Base-by-base conservation (phyloP, 2,113 vertebrate species). In the Gnathonemus longibarbis region DNA sequence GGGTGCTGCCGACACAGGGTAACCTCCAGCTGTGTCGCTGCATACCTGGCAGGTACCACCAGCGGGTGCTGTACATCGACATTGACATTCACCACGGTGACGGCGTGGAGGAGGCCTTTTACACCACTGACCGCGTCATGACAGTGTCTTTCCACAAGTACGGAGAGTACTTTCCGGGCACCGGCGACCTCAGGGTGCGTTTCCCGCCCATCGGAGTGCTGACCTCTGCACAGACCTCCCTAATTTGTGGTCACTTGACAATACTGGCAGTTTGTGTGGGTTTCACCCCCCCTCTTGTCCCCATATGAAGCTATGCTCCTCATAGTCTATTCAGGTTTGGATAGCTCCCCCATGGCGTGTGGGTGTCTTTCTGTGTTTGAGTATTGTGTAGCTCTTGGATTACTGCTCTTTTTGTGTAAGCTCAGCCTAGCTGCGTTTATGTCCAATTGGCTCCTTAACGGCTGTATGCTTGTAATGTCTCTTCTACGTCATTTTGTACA, bases 11-110 rank as follows among this genome's bases (percentile, higher is more conserved):
- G 1, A 27, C 62, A 0, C 62, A 1, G 42, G 5, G 21, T 46
- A 27, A 45, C 39, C 9, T 10, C 39, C 39, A 45, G 83, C 45
- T 42, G 21, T 83, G 42, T 84, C 3, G 10, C 62, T 31, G 62
- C 10, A 3, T 39, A n/a, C 4, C 90, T 83, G 90, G 21, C 89
- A 99, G 98, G 95, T 99, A 99, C 94, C 98, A 99, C 94, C 98
- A 99, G 95, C 96, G 98, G 88, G 98, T 99, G 89, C 94, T 99
- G 91, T 99, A 99, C 90, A 99, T 99, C 1, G 98, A 99, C 94
- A 99, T 99, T 19, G 98, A 99, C 92, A 99, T 99, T 91, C 98
- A 99, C 94, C 98, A 99, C 0, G 98, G 98, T 0, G 98, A 99
- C 19, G 98, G 98, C 0, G 98, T 99, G 92, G 98, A 99, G 93